Evolutionary conservation across 2,797 vertebrate species (phyloP).

Genomic region (Miopithecus talapoin): DNA sequence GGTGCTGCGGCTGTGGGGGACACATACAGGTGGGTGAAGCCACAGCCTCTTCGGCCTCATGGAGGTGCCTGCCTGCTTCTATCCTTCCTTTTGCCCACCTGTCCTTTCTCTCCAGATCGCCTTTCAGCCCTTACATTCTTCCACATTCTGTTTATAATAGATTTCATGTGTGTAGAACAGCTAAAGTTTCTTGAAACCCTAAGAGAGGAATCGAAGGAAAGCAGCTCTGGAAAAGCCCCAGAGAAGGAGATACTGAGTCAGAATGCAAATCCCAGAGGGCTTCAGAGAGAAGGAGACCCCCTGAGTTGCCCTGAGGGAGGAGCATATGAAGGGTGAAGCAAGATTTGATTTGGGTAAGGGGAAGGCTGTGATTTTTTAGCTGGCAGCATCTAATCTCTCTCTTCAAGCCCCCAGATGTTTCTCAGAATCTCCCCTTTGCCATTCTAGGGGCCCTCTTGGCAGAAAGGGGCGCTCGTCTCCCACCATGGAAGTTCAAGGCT

Average conservation of each 20-base stretch:
- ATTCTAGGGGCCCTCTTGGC: background rate
- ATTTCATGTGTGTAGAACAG: background rate
- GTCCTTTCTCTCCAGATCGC: too few relatives aligned
- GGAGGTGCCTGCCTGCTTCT: background rate
- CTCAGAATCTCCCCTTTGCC: background rate
- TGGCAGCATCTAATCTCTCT: background rate
- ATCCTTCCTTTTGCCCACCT: too few relatives aligned
- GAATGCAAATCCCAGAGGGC: background rate
- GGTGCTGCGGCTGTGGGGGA: background rate
- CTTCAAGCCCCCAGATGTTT: background rate
- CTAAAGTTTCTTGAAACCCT: background rate
- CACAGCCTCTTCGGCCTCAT: too few relatives aligned
- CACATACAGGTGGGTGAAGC: accelerated
- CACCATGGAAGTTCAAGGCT: background rate
- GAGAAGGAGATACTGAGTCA: background rate
- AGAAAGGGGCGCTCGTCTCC: background rate
- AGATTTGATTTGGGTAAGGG: too few relatives aligned
- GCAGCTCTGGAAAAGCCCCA: background rate
- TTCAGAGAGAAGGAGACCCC: background rate
- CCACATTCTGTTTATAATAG: too few relatives aligned
- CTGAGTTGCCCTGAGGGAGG: background rate
- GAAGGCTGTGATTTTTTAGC: background rate
- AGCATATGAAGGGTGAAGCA: accelerated
- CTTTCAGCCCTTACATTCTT: background rate
- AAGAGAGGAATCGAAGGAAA: background rate